Base-by-base conservation (phyloP, 1,140 invertebrate genomes). In the Drosophila nebulosa region DNA sequence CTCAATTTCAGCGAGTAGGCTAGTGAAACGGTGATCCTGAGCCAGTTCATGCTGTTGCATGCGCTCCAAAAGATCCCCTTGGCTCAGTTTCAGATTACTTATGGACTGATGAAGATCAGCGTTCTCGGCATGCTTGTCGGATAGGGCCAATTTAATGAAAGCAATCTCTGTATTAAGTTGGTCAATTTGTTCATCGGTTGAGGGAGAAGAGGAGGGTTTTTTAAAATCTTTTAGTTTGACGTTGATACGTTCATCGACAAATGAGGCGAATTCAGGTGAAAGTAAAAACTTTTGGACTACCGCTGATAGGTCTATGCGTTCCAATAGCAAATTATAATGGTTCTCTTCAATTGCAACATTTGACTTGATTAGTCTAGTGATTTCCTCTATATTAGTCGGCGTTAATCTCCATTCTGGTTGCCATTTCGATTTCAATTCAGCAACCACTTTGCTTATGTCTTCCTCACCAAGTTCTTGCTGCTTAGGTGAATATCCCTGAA, bases 101-200 rank as follows among this genome's bases (percentile, higher is more conserved):
- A 91, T 74, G 0, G 86, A 90, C 26, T 74, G 78, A 53, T 92
- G 86, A n/a, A 92, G 58, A 55, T 91, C 79, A 1, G 80, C 71
- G 61, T 92, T 89, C 64, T 90, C 90, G 0, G 72, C 63, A 21
- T 86, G 70, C 58, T 90, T 90, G 9, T 91, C 79, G 2, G 78
- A 70, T 0, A 92, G 77, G 6, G 92, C 85, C 14, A 86, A 69
- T 62, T 92, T 92, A 4, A 93, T 89, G 27, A 90, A 91, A 2
- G 90, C 79, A 7, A 93, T 91, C 74, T 93, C 92, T 14, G 76
- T 71, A 22, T 91, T 88, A 1, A 93, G 56, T 7, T 89, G 76
- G 27, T 92, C 89, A 6, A 93, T 92, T 16, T 92, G 61, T 4
- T 63, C 53, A 53, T 89, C 69, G 16, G 46, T 60, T 80, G 84